Evolutionary conservation across 2,797 vertebrate species (phyloP).

Genomic region (Ctenochaetus hawaiiensis): DNA sequence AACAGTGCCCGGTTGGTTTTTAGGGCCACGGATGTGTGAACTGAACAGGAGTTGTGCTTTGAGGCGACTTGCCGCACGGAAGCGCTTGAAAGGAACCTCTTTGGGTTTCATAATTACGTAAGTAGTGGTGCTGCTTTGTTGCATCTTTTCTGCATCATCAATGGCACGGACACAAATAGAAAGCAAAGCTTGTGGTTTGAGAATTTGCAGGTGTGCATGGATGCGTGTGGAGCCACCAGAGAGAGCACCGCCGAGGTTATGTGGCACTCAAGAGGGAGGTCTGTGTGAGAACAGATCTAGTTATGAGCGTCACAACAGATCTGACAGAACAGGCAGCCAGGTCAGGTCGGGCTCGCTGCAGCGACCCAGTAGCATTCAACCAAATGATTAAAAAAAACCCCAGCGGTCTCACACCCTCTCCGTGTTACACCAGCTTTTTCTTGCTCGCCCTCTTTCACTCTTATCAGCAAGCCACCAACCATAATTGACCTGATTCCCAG

Average conservation of each 20-base stretch:
- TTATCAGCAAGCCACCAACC: constrained; percentile 85
- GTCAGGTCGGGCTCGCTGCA: constrained; percentile 73
- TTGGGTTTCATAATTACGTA: constrained; percentile 79
- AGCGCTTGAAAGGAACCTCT: constrained; percentile 77
- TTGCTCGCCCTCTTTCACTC: constrained; percentile 70
- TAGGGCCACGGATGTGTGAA: constrained; percentile 82
- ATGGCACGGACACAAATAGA: constrained; percentile 73
- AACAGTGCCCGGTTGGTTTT: constrained; percentile 77
- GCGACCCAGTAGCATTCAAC: constrained; percentile 63
- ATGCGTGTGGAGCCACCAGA: constrained; percentile 75
- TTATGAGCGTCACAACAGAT: constrained; percentile 82
- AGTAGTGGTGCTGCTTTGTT: constrained; percentile 80
- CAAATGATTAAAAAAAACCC: constrained; percentile 59
- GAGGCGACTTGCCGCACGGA: constrained; percentile 71
- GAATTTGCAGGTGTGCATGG: constrained; percentile 85
- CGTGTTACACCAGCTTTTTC: constrained; percentile 60
- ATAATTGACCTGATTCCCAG: constrained; percentile 91
- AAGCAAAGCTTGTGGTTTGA: constrained; percentile 75
- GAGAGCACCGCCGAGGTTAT: constrained; percentile 66
- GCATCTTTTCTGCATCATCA: constrained; percentile 78
- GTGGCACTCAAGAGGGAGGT: constrained; percentile 79
- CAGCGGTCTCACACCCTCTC: constrained; percentile 64
- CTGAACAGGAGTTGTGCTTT: constrained; percentile 81
- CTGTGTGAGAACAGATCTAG: constrained; percentile 84
- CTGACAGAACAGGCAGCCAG: constrained; percentile 76